These are phyloP conservation scores for Salpingus planirostris DNA, from an alignment of 2,888 invertebrate species.

Conservation along the genomic window DNA sequence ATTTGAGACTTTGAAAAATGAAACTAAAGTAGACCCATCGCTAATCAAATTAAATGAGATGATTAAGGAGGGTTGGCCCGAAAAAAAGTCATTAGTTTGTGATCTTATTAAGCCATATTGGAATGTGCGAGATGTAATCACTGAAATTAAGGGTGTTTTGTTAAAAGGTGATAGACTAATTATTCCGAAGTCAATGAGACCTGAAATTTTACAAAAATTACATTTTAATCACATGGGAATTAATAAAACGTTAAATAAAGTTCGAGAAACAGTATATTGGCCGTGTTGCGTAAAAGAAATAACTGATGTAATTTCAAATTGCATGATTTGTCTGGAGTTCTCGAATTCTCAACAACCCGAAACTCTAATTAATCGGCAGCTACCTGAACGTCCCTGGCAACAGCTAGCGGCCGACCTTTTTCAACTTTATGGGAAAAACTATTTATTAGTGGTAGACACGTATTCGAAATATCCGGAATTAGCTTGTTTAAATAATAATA, in stretches of 20 bases:
- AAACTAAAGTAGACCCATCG: not conserved
- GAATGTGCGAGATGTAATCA: not conserved
- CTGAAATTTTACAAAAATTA: not conserved
- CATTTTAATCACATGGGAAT: not conserved
- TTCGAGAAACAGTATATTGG: slow-evolving; percentile 1
- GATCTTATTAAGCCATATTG: slow-evolving; percentile 1
- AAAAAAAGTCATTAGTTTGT: not conserved
- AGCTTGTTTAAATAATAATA: not conserved
- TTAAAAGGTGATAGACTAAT: not conserved
- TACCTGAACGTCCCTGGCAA: not conserved
- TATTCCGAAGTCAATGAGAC: slow-evolving; percentile 1
- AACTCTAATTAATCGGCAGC: not conserved
- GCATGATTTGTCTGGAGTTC: not conserved
- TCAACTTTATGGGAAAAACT: not conserved
- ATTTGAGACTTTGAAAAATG: not conserved
- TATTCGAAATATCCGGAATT: slow-evolving; percentile 1
- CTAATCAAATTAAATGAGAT: slow-evolving; percentile 1
- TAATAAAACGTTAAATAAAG: not conserved
- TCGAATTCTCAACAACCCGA: not conserved
- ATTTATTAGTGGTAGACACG: not conserved
- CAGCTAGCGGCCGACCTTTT: not conserved
- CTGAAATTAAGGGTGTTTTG: no score
- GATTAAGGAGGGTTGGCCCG: not conserved
- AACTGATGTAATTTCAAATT: not conserved
- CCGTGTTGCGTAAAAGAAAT: not conserved